Evolutionary conservation across 2,797 vertebrate species (phyloP).

Genomic region (Xerus rutilus): DNA sequence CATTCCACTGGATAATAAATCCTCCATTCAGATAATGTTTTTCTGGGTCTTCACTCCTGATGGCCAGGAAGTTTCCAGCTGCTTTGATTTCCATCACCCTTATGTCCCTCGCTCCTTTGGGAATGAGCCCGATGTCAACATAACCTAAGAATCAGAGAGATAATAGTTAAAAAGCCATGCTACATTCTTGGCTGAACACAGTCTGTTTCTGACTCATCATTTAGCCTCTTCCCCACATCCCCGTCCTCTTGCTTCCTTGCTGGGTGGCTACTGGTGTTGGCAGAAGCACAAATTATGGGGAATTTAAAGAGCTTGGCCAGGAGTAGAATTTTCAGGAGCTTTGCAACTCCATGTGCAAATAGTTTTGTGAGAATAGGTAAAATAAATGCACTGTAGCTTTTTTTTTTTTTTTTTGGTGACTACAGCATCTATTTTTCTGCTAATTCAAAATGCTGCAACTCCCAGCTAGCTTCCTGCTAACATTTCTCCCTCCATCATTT

Average conservation of each 20-base stretch:
- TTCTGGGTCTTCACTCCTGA: conserved; percentile 91
- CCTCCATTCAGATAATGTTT: conserved; percentile 97
- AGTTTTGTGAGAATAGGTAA: not conserved
- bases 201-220: not conserved
- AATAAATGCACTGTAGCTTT: not conserved
- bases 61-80: conserved; percentile 96
- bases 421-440: not conserved
- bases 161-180: not conserved
- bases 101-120: conserved; percentile 96
- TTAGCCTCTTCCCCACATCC: not conserved
- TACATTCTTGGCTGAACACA: not conserved
- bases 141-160: conserved; percentile 90
- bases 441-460: not conserved
- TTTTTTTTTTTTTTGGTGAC: not conserved
- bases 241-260: not conserved
- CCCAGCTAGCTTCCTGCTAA: not conserved
- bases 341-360: not conserved
- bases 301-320: not conserved
- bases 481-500: not conserved
- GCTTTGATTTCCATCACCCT: conserved; percentile 94
- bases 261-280: not conserved
- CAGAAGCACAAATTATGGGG: not conserved
- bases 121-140: conserved; percentile 96
- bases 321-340: not conserved
- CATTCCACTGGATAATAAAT: conserved; percentile 99